Percentiles rank a stretch among this genome's conserved stretches.
Conservation (phyloP, 1,140 invertebrate genomes). For the Pseudobourletiella spinata region DNA sequence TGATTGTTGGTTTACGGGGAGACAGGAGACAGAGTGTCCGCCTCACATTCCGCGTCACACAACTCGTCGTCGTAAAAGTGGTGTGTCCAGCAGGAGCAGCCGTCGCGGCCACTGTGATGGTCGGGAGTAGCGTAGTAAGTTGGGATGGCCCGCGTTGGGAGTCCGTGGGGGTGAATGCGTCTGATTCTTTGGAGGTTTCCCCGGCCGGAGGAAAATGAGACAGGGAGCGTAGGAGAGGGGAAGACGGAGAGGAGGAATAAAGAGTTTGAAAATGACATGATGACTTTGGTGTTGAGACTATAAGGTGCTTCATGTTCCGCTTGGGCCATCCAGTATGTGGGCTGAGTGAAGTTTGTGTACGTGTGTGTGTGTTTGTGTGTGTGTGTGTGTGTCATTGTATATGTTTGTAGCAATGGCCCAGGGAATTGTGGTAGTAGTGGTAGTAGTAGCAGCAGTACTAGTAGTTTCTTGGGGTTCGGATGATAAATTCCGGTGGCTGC, state of each 20-base stretch:
- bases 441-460: no score
- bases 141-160: background rate
- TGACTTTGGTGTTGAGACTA: background rate
- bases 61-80: no score
- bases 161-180: background rate
- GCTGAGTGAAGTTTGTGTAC: no score
- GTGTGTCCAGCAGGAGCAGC: no score
- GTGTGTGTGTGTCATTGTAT: background rate
- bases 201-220: constrained; percentile 4
- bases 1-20: constrained; percentile 13
- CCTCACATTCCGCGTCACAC: no score
- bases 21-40: background rate
- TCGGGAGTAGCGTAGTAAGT: no score
- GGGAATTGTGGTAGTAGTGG: no score
- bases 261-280: no score
- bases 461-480: constrained; percentile 12
- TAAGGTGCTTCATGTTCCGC: background rate
- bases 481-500: constrained; percentile 35
- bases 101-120: no score
- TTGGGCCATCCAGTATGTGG: background rate
- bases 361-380: background rate
- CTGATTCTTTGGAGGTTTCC: no score
- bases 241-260: no score
- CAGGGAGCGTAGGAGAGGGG: constrained; percentile 1
- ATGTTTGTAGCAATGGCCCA: no score